These are phyloP conservation scores for Hemaris fuciformis DNA, from an alignment of 2,888 invertebrate species.

Conservation along the genomic window DNA sequence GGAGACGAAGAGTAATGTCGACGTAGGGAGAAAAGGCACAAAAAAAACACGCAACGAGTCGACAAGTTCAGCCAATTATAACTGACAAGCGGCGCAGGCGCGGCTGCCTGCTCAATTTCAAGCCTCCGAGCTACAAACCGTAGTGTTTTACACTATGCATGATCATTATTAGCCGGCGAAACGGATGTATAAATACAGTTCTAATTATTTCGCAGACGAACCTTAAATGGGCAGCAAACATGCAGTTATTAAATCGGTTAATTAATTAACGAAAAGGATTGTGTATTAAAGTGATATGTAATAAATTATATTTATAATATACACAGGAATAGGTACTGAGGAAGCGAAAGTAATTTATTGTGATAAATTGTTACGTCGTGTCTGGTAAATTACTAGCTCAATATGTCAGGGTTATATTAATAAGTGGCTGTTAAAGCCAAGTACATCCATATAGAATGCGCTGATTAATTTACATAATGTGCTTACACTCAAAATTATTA, in stretches of 20 bases:
- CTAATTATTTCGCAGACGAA: conserved; percentile 20
- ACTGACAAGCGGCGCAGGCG: conserved; percentile 75
- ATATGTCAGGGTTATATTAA: too few species aligned
- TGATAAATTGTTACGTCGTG: neutral
- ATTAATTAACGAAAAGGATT: neutral
- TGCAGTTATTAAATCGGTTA: neutral
- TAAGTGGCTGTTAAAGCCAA: too few species aligned
- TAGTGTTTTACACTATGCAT: conserved; percentile 29
- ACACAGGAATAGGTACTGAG: neutral
- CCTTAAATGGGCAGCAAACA: neutral
- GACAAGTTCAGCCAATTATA: conserved; percentile 82
- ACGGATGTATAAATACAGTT: conserved; percentile 16
- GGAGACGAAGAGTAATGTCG: conserved; percentile 80
- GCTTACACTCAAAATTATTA: neutral
- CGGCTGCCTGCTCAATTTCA: conserved; percentile 67
- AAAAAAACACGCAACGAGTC: conserved; percentile 68
- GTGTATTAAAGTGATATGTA: neutral
- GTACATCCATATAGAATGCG: too few species aligned
- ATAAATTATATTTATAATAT: neutral
- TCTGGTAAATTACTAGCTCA: neutral
- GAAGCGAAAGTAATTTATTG: neutral
- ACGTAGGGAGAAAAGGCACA: conserved; percentile 64
- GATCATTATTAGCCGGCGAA: neutral
- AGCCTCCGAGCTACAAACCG: conserved; percentile 39
- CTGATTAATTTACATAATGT: neutral